A percentile compares a stretch with the other conserved stretches of the same genome.
Evolutionary conservation across 2,113 vertebrate species (phyloP).

Genomic region (Trachemys scripta): DNA sequence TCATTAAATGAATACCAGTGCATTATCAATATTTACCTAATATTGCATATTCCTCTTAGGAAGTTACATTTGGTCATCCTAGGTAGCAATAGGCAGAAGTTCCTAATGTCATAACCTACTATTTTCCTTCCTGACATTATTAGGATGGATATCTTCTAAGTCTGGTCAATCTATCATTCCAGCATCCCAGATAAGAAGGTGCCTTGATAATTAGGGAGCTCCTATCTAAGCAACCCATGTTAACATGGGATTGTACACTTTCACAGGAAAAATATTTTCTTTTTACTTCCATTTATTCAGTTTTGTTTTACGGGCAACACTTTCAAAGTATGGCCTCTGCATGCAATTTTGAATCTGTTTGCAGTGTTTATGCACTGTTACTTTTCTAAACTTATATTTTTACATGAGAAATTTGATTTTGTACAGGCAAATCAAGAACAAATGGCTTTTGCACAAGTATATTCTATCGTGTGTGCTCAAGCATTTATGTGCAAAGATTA

Average conservation of each 20-base stretch:
- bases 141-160: neutral
- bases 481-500: neutral
- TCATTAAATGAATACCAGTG: neutral
- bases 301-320: neutral
- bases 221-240: neutral
- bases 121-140: neutral
- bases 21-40: neutral
- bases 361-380: neutral
- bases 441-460: neutral
- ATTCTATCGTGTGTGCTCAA: neutral
- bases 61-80: neutral
- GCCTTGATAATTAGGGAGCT: neutral
- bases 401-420: neutral
- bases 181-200: neutral
- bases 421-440: neutral
- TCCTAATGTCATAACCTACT: neutral
- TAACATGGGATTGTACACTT: neutral
- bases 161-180: neutral
- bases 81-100: neutral
- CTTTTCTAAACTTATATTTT: neutral
- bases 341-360: neutral
- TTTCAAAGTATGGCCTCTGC: neutral
- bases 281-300: neutral
- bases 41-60: no score
- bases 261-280: neutral